These are phyloP conservation scores for Drosophila pseudoananassae DNA, from an alignment of 1,140 invertebrate genomes.

Conservation along the genomic window DNA sequence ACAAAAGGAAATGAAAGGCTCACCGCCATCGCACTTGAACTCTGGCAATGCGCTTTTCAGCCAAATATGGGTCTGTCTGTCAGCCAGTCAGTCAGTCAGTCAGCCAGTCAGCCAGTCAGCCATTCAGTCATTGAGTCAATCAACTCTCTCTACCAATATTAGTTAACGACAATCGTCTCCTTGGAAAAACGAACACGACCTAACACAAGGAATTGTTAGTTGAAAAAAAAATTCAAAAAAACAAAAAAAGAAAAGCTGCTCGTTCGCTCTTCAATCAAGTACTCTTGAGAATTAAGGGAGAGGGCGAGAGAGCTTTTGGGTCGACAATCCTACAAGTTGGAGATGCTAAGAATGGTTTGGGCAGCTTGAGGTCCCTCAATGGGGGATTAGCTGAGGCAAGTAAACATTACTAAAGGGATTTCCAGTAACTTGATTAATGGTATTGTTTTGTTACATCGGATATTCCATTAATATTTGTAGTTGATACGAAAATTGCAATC, in stretches of 20 bases:
- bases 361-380: conserved; percentile 6
- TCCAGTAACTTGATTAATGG: conserved; percentile 30
- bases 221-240: conserved; percentile 33
- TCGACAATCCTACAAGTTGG: conserved; percentile 39
- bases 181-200: conserved; percentile 57
- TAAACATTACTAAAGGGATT: conserved; percentile 2
- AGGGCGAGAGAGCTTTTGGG: conserved; percentile 30
- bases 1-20: not conserved
- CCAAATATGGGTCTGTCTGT: conserved; percentile 40
- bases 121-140: conserved; percentile 5
- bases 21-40: conserved; percentile 48
- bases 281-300: conserved; percentile 7
- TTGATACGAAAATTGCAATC: not conserved
- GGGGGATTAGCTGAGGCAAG: conserved; percentile 12
- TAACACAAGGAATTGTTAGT: conserved; percentile 66
- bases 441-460: conserved; percentile 1
- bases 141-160: conserved; percentile 9
- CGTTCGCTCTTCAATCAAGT: conserved; percentile 24
- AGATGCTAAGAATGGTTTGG: conserved; percentile 29
- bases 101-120: conserved; percentile 22
- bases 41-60: conserved; percentile 61
- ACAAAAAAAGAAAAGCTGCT: conserved; percentile 44
- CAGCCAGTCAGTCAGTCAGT: conserved; percentile 13
- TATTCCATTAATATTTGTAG: conserved; percentile 1
- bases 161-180: conserved; percentile 10